phyloP scores from a whole-genome alignment of 2,797 vertebrate genomes.

The Prionace glauca region DNA sequence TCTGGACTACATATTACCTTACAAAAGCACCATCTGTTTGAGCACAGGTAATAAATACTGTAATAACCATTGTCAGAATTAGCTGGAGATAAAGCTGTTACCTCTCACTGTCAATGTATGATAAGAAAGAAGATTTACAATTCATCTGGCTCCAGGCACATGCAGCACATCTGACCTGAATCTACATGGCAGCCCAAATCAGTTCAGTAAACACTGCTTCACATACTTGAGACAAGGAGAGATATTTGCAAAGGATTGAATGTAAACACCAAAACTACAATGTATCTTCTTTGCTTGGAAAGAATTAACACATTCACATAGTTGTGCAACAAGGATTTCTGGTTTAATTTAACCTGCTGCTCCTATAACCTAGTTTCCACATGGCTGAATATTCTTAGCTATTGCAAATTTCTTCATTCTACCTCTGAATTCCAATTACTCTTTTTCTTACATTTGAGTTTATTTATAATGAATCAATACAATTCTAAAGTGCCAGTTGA shows the following conservation, averaged over 20 bases:
- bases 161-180: neutral
- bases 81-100: conserved; percentile 34
- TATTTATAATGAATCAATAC: neutral
- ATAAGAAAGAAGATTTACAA: conserved; percentile 38
- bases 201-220: conserved; percentile 35
- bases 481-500: too few relatives aligned
- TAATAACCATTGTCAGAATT: conserved; percentile 37
- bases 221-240: conserved; percentile 35
- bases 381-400: neutral
- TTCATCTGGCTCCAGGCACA: conserved; percentile 33
- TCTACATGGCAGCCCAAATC: conserved; percentile 27
- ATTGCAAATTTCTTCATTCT: neutral
- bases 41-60: conserved; percentile 21
- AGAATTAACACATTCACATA: neutral
- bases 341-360: neutral
- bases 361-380: neutral
- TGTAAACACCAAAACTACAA: conserved; percentile 17
- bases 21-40: conserved; percentile 33
- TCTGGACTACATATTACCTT: conserved; percentile 4
- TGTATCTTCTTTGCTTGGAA: conserved; percentile 10
- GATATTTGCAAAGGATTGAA: conserved; percentile 33
- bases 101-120: conserved; percentile 31
- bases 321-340: neutral
- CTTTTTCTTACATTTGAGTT: neutral
- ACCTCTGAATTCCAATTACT: neutral